Evolutionary conservation across 2,113 vertebrate species (phyloP).

Genomic region (Xerus inauris): DNA sequence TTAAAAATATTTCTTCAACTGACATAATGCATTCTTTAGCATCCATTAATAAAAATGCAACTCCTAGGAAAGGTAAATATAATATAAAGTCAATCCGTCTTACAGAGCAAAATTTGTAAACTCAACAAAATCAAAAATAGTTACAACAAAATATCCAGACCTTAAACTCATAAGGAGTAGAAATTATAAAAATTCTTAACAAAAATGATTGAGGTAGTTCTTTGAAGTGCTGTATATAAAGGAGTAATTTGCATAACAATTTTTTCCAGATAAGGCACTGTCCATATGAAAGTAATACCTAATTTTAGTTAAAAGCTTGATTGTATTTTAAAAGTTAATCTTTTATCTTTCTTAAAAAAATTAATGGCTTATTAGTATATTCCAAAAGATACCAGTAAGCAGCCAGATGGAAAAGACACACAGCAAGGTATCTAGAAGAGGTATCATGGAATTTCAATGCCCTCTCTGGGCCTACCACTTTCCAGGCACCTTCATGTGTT

Average conservation of each 20-base stretch:
- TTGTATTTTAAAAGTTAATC: conserved; percentile 29
- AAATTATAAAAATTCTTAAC: conserved; percentile 37
- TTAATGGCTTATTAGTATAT: background rate
- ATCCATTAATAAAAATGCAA: conserved; percentile 93
- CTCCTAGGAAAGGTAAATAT: conserved; percentile 85
- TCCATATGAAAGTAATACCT: background rate
- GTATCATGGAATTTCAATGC: background rate
- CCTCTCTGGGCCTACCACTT: background rate
- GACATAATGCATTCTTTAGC: conserved; percentile 84
- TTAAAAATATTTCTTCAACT: conserved; percentile 84
- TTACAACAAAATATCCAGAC: background rate
- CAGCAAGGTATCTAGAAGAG: background rate
- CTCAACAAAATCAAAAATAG: background rate
- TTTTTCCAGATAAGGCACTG: background rate
- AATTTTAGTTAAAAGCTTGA: conserved; percentile 50
- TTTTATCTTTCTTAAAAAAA: background rate
- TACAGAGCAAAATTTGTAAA: conserved; percentile 4
- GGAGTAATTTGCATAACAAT: no score
- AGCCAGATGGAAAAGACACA: background rate
- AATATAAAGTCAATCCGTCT: background rate
- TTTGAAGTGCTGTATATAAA: conserved; percentile 35
- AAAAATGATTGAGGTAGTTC: background rate
- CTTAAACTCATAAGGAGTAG: background rate
- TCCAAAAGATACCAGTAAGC: background rate
- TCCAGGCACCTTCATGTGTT: background rate